phyloP scores from a whole-genome alignment of 2,888 invertebrate species.

The Ligdia adustata region DNA sequence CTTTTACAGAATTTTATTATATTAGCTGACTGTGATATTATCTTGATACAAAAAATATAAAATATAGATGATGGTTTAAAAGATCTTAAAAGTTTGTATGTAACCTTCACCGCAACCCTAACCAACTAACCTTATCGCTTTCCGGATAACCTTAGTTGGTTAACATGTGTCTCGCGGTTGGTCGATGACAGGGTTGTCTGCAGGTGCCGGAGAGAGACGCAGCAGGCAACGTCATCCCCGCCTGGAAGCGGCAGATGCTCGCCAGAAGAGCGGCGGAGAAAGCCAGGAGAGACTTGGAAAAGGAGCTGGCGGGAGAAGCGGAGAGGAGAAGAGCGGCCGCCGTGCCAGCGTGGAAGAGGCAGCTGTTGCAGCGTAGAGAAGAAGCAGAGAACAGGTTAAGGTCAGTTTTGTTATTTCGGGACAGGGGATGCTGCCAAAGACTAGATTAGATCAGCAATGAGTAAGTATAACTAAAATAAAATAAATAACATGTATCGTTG shows the following conservation, averaged over 20 bases:
- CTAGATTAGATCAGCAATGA: no score
- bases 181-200: constrained; percentile 77
- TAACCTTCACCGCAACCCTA: no score
- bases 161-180: constrained; percentile 57
- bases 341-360: constrained; percentile 97
- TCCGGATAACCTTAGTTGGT: constrained; percentile 32
- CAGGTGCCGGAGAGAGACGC: constrained; percentile 95
- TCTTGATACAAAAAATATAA: no score
- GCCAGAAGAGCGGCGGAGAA: constrained; percentile 97
- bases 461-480: no score
- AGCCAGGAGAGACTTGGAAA: constrained; percentile 95
- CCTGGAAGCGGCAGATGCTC: constrained; percentile 98
- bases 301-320: constrained; percentile 91
- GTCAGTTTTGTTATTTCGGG: constrained; percentile 78
- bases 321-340: constrained; percentile 93
- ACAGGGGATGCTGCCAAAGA: no score
- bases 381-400: constrained; percentile 90
- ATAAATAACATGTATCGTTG: no score
- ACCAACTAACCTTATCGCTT: constrained; percentile 28
- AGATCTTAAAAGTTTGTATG: no score
- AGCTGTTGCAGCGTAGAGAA: constrained; percentile 92
- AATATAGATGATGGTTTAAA: no score
- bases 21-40: no score
- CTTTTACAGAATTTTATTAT: no score
- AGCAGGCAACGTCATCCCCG: constrained; percentile 94